Conservation (phyloP, 1,140 invertebrate genomes). For the Drosophila parabipectinata region DNA sequence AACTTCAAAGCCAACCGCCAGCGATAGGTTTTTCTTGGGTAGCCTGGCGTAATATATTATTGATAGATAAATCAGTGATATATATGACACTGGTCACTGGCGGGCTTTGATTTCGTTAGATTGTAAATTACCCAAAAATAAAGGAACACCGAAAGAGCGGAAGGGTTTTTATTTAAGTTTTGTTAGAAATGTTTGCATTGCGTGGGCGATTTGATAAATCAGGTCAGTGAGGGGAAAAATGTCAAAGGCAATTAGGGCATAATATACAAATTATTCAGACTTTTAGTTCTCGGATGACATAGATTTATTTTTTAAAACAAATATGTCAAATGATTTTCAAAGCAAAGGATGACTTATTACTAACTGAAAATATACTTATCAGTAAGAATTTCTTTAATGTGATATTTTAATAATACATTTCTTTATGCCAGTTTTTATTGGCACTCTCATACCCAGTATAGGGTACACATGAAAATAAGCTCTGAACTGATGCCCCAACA, state of each 20-base stretch:
- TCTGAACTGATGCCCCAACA: conserved; percentile 24
- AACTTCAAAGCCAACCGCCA: conserved; percentile 40
- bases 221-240: conserved; percentile 9
- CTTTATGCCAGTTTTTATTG: background rate
- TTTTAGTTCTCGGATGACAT: too few species aligned
- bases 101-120: conserved; percentile 23
- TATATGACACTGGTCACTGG: conserved; percentile 49
- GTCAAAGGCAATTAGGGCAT: conserved; percentile 4
- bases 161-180: conserved; percentile 23
- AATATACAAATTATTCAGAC: background rate
- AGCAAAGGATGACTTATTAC: background rate
- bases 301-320: too few species aligned
- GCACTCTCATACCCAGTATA: conserved; percentile 10
- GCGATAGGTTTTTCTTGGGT: conserved; percentile 1
- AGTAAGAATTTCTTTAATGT: background rate
- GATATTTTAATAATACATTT: background rate
- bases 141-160: conserved; percentile 26
- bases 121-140: conserved; percentile 45
- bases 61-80: conserved; percentile 63
- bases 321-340: too few species aligned
- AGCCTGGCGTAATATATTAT: conserved; percentile 55
- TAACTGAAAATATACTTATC: too few species aligned
- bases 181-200: background rate
- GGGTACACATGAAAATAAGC: conserved; percentile 16
- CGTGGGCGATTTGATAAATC: conserved; percentile 27